Evolutionary conservation across 2,797 vertebrate species (phyloP).

Genomic region (Oreochromis grahami): DNA sequence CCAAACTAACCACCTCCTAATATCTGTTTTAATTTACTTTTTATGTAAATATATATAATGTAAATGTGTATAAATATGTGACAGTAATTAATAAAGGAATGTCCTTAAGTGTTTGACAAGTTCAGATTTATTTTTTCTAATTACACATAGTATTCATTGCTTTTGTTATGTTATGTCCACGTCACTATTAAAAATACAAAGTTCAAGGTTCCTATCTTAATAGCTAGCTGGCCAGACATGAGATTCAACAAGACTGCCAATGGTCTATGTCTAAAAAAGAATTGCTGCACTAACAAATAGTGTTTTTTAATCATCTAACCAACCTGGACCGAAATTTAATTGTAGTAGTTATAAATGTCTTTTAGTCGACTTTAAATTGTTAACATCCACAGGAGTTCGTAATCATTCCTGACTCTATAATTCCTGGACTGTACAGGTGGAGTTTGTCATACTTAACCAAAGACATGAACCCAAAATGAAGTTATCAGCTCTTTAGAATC

Average conservation of each 20-base stretch:
- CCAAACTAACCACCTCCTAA: no score
- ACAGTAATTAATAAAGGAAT: neutral
- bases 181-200: neutral
- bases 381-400: neutral
- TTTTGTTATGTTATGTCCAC: neutral
- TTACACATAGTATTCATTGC: neutral
- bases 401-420: neutral
- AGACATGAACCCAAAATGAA: neutral
- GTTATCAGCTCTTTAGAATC: constrained; percentile 5
- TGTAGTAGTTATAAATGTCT: neutral
- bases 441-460: neutral
- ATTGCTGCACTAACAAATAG: neutral
- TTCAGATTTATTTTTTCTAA: neutral
- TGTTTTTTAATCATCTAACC: neutral
- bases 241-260: neutral
- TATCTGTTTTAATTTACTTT: no score
- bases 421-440: neutral
- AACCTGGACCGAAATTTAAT: neutral
- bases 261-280: neutral
- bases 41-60: no score
- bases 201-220: neutral
- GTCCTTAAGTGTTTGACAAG: neutral
- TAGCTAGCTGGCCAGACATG: neutral
- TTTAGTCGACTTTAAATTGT: neutral
- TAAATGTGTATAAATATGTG: no score